Base-by-base conservation (phyloP, 2,888 invertebrate genomes). In the Leucoptera coffeella region DNA sequence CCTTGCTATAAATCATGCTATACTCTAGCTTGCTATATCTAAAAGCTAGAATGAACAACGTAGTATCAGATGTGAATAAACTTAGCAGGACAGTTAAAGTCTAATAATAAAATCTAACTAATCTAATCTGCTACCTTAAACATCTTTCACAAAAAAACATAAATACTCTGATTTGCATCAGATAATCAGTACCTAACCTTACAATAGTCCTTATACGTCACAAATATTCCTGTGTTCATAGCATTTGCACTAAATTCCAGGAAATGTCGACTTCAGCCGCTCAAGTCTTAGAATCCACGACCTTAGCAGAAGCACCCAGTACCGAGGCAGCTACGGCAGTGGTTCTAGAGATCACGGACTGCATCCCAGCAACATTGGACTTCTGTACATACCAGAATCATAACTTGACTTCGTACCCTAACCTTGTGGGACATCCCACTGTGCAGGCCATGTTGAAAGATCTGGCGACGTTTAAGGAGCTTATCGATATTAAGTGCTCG, bases 401-500 rank as follows among this genome's bases (percentile, higher is more conserved):
- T 54, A 92, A 91, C 45, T 49, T 74, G 7, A 91, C 91, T 0
- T 82, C 88, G 0, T 91, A 86, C 49, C 91, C 91, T 0, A 92
- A 92, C 52, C 57, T 84, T 9, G 72, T 86, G 29, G 82, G 82
- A 1, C 86, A 87, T 39, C 53, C 57, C 25, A 73, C 73, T 2
- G 49, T 71, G 22, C 74, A 77, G 14, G 82, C 83, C 22, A 77
- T 91, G 22, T 40, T 62, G 36, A 45, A 80, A 21, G 85, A 91
- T 48, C 75, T 91, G 12, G 88, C 90, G 24, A 76, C 85, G 0
- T 90, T 86, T 47, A 79, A 87, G 32, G 89, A 86, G 49, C 60
- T 92, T n/a, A 82, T 92, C 5, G 92, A 92, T 48, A 88, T 88
- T 1, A 91, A 92, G 55, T 93, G 93, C 50, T 91, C 88, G 41